These are phyloP conservation scores for Brenthis daphne DNA, from an alignment of 2,888 invertebrate genomes.

Conservation along the genomic window DNA sequence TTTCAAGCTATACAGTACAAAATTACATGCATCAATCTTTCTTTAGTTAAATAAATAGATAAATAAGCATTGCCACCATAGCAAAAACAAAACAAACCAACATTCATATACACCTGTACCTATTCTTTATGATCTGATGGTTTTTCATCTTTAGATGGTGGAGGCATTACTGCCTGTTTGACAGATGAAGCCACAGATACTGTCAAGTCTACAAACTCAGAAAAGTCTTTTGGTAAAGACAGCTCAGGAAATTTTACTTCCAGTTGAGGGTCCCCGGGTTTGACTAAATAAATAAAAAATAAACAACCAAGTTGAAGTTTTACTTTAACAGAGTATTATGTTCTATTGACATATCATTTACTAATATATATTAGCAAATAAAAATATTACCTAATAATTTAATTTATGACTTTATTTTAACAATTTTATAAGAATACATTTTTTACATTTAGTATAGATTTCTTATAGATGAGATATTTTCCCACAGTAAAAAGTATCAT, in stretches of 20 bases:
- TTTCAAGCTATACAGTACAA: no score
- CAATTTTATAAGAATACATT: background rate
- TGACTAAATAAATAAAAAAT: conserved; percentile 71
- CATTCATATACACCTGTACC: conserved; percentile 51
- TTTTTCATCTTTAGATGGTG: conserved; percentile 64
- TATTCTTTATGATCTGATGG: conserved; percentile 65
- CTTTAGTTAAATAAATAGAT: background rate
- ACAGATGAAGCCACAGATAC: conserved; percentile 67
- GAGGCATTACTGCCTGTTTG: conserved; percentile 75
- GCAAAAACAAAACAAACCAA: conserved; percentile 30
- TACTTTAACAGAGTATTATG: no score
- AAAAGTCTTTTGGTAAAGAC: conserved; percentile 82
- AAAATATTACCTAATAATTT: no score
- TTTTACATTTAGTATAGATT: no score
- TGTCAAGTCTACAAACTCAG: conserved; percentile 78
- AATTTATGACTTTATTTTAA: background rate
- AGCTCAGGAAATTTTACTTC: conserved; percentile 83
- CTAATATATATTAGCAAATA: no score
- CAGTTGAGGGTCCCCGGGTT: conserved; percentile 86
- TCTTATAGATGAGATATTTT: no score
- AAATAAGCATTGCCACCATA: background rate
- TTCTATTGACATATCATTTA: no score
- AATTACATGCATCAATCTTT: conserved; percentile 12
- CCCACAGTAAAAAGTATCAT: no score
- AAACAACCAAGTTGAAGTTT: background rate